These are phyloP conservation scores for Myiozetetes cayanensis DNA, from an alignment of 2,113 vertebrate genomes.

Conservation along the genomic window DNA sequence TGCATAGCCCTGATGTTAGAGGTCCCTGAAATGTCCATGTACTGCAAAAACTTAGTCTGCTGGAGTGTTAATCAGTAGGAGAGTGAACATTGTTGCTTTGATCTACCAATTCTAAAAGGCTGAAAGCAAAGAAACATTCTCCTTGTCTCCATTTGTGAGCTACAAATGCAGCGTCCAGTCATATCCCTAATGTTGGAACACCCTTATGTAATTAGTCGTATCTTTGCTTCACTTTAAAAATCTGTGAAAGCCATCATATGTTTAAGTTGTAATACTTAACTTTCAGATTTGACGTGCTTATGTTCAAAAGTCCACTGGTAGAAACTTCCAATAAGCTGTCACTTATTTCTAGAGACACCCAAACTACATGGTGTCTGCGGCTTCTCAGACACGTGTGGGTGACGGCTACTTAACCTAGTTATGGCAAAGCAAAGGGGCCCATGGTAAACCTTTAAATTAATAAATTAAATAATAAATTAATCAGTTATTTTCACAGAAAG, in stretches of 20 bases:
- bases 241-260: neutral
- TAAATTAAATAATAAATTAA: neutral
- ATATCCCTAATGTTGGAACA: neutral
- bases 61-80: neutral
- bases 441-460: neutral
- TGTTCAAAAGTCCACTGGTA: neutral
- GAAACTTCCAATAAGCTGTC: neutral
- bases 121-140: neutral
- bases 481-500: neutral
- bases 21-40: accelerated
- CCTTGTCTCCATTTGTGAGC: neutral
- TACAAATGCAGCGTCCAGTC: neutral
- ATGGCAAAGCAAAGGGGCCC: neutral
- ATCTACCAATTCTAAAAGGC: no score
- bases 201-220: neutral
- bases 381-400: neutral
- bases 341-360: neutral
- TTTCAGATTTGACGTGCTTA: neutral
- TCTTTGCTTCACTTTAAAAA: neutral
- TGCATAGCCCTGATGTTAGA: neutral
- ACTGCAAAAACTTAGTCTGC: neutral
- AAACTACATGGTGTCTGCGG: neutral
- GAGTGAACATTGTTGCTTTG: neutral
- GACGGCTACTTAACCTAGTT: neutral
- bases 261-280: neutral